Conservation (phyloP, 2,113 vertebrate genomes). For the Sigmodon hispidus region DNA sequence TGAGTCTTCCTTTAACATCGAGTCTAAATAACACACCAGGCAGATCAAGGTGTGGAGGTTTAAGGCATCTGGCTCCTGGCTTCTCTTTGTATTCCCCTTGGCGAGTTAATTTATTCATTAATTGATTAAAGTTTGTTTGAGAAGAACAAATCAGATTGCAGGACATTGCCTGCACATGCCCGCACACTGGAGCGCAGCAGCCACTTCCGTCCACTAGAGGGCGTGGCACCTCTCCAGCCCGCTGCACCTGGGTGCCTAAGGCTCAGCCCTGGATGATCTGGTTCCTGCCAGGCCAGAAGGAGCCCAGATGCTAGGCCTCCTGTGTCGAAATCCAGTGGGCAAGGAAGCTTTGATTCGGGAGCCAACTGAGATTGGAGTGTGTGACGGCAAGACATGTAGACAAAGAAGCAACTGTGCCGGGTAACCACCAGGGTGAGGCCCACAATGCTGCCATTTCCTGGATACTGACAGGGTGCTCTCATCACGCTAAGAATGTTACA, state of each 20-base stretch:
- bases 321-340: fast-evolving
- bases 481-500: background rate
- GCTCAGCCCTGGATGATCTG: background rate
- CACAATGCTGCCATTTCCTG: background rate
- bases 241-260: background rate
- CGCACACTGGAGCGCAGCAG: constrained; percentile 22
- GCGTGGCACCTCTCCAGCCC: background rate
- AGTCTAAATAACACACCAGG: background rate
- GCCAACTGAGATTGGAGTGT: background rate
- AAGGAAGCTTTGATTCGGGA: background rate
- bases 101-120: background rate
- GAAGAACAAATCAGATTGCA: background rate
- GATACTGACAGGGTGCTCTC: background rate
- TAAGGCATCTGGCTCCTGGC: fast-evolving
- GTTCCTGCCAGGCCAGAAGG: background rate
- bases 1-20: too few relatives aligned
- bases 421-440: background rate
- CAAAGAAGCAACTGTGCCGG: background rate
- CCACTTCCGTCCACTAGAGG: constrained; percentile 58
- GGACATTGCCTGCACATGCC: background rate
- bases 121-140: background rate
- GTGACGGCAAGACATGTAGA: background rate
- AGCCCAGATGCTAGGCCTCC: background rate
- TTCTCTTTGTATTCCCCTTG: background rate
- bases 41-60: too few relatives aligned